Percentiles rank a stretch among this genome's conserved stretches.
These are phyloP conservation scores for Congeria kusceri DNA, from an alignment of 2,888 invertebrate species.

Conservation along the genomic window DNA sequence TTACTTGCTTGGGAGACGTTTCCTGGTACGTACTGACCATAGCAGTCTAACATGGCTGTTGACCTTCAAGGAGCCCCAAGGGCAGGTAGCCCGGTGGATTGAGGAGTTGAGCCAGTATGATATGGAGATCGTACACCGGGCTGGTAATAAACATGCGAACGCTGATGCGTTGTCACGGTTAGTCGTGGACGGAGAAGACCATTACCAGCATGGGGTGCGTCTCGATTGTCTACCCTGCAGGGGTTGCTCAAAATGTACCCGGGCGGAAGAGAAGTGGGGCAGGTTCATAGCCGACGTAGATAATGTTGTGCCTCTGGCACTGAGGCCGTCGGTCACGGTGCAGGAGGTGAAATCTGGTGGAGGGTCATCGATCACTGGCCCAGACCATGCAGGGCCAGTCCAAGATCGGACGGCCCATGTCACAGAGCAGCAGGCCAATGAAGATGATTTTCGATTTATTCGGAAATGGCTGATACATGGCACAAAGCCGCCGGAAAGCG, in stretches of 20 bases:
- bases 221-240: background rate
- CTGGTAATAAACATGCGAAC: constrained; percentile 39
- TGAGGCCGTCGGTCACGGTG: background rate
- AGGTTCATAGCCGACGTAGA: constrained; percentile 33
- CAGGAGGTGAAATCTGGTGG: no score
- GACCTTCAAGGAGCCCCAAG: no score
- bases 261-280: constrained; percentile 23
- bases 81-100: constrained; percentile 40
- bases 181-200: background rate
- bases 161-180: constrained; percentile 38
- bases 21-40: no score
- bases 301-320: constrained; percentile 22
- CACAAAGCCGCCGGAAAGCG: background rate
- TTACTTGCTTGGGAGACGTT: no score
- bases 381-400: background rate
- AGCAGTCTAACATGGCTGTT: no score
- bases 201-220: no score
- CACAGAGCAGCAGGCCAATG: background rate
- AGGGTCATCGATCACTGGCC: background rate
- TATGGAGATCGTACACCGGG: constrained; percentile 36
- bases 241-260: constrained; percentile 26
- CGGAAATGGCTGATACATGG: background rate
- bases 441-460: background rate
- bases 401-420: background rate
- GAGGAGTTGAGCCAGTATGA: constrained; percentile 41